Percentiles rank a stretch among this genome's conserved stretches.
These are phyloP conservation scores for Boloria selene DNA, from an alignment of 2,888 invertebrate species.

Conservation along the genomic window DNA sequence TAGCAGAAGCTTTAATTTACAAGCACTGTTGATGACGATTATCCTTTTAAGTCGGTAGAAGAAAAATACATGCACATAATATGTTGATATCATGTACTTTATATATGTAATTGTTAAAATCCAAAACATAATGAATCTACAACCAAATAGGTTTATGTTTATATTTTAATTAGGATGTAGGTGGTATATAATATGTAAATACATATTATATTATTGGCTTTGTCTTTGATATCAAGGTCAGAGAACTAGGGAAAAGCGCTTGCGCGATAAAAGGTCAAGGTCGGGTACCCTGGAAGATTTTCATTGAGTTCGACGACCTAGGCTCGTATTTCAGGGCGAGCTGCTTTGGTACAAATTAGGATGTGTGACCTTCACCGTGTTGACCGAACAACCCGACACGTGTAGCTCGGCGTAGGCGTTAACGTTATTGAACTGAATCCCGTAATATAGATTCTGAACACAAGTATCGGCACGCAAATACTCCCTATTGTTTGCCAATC, in stretches of 20 bases:
- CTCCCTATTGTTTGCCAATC: constrained; percentile 25
- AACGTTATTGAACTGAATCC: constrained; percentile 45
- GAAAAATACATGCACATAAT: too few relatives aligned
- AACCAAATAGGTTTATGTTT: constrained; percentile 21
- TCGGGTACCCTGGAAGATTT: constrained; percentile 79
- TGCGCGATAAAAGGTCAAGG: constrained; percentile 80
- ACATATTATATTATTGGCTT: constrained; percentile 52
- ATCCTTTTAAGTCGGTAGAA: too few relatives aligned
- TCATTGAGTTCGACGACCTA: constrained; percentile 71
- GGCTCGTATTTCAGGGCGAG: constrained; percentile 72
- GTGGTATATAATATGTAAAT: constrained; percentile 43
- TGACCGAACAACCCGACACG: constrained; percentile 67
- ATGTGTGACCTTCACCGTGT: constrained; percentile 70
- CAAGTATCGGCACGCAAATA: constrained; percentile 1
- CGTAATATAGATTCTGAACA: constrained; percentile 22
- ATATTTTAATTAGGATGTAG: constrained; percentile 38
- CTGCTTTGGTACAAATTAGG: constrained; percentile 60
- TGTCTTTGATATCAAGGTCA: constrained; percentile 74
- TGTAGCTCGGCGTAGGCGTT: constrained; percentile 67
- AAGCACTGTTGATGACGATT: too few relatives aligned
- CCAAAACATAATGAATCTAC: not conserved
- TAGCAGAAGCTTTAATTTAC: too few relatives aligned
- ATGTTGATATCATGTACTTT: too few relatives aligned
- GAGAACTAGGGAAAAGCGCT: constrained; percentile 74
- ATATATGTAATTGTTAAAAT: not conserved